These are phyloP conservation scores for Leptoclinus maculatus DNA, from an alignment of 2,797 vertebrate species.

Conservation along the genomic window DNA sequence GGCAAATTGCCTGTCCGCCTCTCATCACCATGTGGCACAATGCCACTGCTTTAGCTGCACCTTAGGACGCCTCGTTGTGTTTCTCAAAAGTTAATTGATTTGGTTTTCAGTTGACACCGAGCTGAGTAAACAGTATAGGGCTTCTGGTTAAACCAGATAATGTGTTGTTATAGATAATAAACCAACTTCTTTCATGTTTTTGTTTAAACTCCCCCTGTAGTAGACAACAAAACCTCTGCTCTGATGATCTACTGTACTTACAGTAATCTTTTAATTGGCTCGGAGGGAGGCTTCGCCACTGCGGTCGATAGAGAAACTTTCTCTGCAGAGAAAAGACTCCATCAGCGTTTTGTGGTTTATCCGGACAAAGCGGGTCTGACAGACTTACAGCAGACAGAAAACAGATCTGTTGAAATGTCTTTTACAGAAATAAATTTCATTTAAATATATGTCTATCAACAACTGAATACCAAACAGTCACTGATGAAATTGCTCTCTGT, in stretches of 20 bases:
- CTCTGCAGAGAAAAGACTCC: slow-evolving; percentile 5
- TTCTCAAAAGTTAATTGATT: slow-evolving; percentile 75
- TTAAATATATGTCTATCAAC: slow-evolving; percentile 53
- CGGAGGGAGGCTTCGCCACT: not conserved
- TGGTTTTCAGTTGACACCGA: slow-evolving; percentile 52
- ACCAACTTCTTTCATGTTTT: slow-evolving; percentile 35
- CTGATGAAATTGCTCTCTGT: slow-evolving; percentile 9
- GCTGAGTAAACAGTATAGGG: slow-evolving; percentile 51
- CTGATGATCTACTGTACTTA: slow-evolving; percentile 29
- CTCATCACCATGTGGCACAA: slow-evolving; percentile 41
- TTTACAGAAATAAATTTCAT: slow-evolving; percentile 37
- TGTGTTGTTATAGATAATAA: slow-evolving; percentile 67
- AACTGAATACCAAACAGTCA: slow-evolving; percentile 34
- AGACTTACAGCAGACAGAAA: slow-evolving; percentile 29
- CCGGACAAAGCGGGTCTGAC: not conserved
- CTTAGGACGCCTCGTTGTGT: slow-evolving; percentile 53
- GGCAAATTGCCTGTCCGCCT: slow-evolving; percentile 67
- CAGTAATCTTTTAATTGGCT: slow-evolving; percentile 65
- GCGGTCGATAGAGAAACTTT: slow-evolving; percentile 1
- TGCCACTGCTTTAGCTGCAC: slow-evolving; percentile 47
- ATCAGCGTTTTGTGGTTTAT: not conserved
- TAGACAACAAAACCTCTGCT: slow-evolving; percentile 24
- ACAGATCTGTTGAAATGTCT: slow-evolving; percentile 7
- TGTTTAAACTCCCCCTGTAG: slow-evolving; percentile 9
- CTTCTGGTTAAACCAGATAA: slow-evolving; percentile 51